Conservation (phyloP, 1,140 invertebrate species). For the Vanessa atalanta region DNA sequence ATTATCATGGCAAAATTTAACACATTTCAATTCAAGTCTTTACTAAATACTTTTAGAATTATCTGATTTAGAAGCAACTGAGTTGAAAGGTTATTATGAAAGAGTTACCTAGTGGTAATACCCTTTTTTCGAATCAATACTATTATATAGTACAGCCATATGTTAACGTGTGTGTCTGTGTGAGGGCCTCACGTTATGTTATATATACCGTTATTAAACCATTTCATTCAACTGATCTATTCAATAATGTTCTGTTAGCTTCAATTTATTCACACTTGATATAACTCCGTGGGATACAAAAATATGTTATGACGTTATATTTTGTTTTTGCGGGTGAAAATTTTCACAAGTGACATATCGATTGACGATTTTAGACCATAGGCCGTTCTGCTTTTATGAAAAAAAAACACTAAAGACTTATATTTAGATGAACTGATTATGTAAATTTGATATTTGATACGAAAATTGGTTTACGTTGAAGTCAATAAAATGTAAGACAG, state of each 20-base stretch:
- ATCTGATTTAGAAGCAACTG: neutral
- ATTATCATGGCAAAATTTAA: too few species aligned
- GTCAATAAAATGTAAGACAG: too few species aligned
- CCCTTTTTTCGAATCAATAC: conserved; percentile 60
- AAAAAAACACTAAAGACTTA: too few species aligned
- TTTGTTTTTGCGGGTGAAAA: neutral
- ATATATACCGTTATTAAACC: conserved; percentile 68
- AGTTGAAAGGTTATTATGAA: neutral
- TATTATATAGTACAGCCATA: conserved; percentile 64
- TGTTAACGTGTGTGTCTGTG: conserved; percentile 72
- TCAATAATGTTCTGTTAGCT: neutral
- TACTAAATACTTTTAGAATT: neutral
- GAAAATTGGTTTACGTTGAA: too few species aligned
- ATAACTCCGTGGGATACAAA: neutral
- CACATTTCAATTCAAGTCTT: too few species aligned
- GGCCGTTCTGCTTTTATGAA: too few species aligned
- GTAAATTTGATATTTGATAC: too few species aligned
- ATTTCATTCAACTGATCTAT: conserved; percentile 34
- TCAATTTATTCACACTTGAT: neutral
- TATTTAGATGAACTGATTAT: too few species aligned
- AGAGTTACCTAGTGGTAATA: neutral
- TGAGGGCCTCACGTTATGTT: conserved; percentile 68
- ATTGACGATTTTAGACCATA: too few species aligned
- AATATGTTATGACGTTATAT: neutral
- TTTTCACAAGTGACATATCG: too few species aligned